Percentiles rank a stretch among this genome's conserved stretches.
phyloP scores from a whole-genome alignment of 1,140 invertebrate species.

The Drosophila ercepeae region DNA sequence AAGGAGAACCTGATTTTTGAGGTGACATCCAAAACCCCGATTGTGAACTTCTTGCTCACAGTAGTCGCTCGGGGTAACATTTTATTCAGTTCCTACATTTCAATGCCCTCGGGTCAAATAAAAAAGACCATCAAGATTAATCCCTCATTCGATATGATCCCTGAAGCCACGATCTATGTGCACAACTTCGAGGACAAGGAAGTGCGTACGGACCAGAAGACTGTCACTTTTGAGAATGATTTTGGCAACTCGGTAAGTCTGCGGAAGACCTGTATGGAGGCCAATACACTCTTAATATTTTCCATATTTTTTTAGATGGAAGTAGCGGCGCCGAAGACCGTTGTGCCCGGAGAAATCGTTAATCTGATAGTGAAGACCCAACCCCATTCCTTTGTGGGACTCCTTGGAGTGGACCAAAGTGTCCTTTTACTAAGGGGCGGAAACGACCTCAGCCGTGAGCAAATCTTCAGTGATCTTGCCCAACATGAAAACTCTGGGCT shows the following conservation, averaged over 20 bases:
- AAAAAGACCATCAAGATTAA: slow-evolving; percentile 85
- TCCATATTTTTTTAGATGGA: slow-evolving; percentile 50
- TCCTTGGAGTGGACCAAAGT: slow-evolving; percentile 94
- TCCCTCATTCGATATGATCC: slow-evolving; percentile 92
- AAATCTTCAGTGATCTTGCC: slow-evolving; percentile 76
- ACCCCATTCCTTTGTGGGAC: slow-evolving; percentile 93
- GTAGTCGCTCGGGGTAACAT: slow-evolving; percentile 95
- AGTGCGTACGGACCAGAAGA: slow-evolving; percentile 90
- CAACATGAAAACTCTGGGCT: slow-evolving; percentile 60
- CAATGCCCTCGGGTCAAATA: slow-evolving; percentile 58
- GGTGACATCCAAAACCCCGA: slow-evolving; percentile 90
- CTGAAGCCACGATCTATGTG: slow-evolving; percentile 90
- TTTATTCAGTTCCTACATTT: slow-evolving; percentile 87
- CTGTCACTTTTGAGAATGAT: slow-evolving; percentile 90
- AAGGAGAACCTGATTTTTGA: slow-evolving; percentile 90
- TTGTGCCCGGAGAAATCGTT: slow-evolving; percentile 89
- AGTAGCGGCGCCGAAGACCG: slow-evolving; percentile 79
- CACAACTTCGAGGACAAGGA: slow-evolving; percentile 90
- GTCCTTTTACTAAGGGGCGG: slow-evolving; percentile 88
- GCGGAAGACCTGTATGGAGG: slow-evolving; percentile 85
- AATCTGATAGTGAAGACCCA: slow-evolving; percentile 89
- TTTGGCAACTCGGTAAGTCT: slow-evolving; percentile 90
- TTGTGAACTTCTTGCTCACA: slow-evolving; percentile 91
- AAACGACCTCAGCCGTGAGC: slow-evolving; percentile 85
- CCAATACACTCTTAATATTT: slow-evolving; percentile 73